A percentile compares a stretch with the other conserved stretches of the same genome.
Conservation (phyloP, 2,888 invertebrate genomes). For the Sarcophaga variegata region DNA sequence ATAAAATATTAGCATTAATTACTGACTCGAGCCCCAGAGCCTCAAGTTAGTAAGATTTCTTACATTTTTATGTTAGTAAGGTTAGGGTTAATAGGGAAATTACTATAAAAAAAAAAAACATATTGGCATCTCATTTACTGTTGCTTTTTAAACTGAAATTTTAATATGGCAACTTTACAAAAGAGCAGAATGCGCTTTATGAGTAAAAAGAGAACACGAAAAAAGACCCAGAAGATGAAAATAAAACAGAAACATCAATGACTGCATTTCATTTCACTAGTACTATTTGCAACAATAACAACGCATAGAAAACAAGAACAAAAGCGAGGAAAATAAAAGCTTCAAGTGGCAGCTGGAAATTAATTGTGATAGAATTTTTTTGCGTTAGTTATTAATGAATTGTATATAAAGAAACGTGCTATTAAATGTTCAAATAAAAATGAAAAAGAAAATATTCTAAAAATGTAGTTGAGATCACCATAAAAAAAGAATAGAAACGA, state of each 20-base stretch:
- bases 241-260: slow-evolving; percentile 15
- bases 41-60: too few relatives aligned
- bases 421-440: background rate
- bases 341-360: slow-evolving; percentile 43
- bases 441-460: slow-evolving; percentile 22
- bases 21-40: too few relatives aligned
- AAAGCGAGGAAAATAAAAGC: background rate
- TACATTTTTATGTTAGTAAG: too few relatives aligned
- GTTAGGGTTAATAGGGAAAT: too few relatives aligned
- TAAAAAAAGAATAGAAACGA: slow-evolving; percentile 19
- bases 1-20: too few relatives aligned
- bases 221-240: background rate
- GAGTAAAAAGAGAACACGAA: background rate
- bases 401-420: background rate
- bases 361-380: slow-evolving; percentile 16
- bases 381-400: background rate
- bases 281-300: slow-evolving; percentile 44
- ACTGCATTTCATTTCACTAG: slow-evolving; percentile 55
- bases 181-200: background rate
- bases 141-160: background rate
- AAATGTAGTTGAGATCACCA: slow-evolving; percentile 49
- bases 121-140: background rate
- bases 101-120: background rate
- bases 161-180: background rate
- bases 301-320: slow-evolving; percentile 5